Conservation (phyloP, 1,140 invertebrate species). For the Drosophila baimaii region DNA sequence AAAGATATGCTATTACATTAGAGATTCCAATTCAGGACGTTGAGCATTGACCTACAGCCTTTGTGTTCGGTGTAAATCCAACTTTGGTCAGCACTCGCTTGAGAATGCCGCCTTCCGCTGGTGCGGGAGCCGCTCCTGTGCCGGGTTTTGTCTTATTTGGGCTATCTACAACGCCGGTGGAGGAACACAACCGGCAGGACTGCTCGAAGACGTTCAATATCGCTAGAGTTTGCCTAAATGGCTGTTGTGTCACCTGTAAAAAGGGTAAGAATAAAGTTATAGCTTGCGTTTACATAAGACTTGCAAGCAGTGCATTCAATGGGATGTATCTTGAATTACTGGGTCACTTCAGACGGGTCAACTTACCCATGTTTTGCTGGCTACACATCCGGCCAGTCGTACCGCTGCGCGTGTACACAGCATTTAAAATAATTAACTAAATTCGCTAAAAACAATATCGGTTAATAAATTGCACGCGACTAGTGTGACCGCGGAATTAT, state of each 20-base stretch:
- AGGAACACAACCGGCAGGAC: constrained; percentile 57
- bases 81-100: constrained; percentile 80
- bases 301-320: constrained; percentile 16
- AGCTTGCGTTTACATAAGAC: constrained; percentile 70
- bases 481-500: no score
- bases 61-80: constrained; percentile 77
- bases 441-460: constrained; percentile 45
- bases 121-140: neutral
- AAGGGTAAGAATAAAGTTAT: constrained; percentile 19
- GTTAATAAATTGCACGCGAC: constrained; percentile 49
- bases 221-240: constrained; percentile 28
- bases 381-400: constrained; percentile 38
- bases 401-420: constrained; percentile 62
- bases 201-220: constrained; percentile 16
- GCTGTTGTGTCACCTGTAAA: constrained; percentile 44
- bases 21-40: no score
- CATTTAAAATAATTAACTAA: constrained; percentile 46
- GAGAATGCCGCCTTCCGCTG: constrained; percentile 62
- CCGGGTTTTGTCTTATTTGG: constrained; percentile 51
- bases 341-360: fast-evolving
- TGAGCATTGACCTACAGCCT: constrained; percentile 58
- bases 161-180: constrained; percentile 55
- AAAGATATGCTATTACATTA: neutral
- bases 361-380: constrained; percentile 37
- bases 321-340: neutral